Evolutionary conservation across 2,797 vertebrate species (phyloP).

Genomic region (Octomys mimax): DNA sequence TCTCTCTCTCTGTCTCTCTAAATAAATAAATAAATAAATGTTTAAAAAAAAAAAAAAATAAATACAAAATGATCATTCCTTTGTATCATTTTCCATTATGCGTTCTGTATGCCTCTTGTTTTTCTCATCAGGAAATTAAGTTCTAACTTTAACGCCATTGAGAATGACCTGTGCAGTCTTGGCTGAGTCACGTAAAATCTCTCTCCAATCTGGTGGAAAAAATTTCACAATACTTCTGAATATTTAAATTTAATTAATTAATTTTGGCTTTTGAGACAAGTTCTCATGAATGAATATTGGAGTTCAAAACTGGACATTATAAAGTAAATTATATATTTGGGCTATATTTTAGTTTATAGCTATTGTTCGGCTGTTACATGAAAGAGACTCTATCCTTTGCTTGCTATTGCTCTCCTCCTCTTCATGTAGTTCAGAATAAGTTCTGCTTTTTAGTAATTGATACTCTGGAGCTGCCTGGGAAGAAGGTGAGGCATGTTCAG

Average conservation of each 20-base stretch:
- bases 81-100: too few species aligned
- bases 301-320: not conserved
- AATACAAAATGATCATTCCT: too few species aligned
- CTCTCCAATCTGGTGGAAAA: not conserved
- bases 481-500: not conserved
- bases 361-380: not conserved
- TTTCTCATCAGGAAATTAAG: slow-evolving; percentile 46
- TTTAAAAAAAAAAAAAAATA: too few species aligned
- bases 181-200: slow-evolving; percentile 14
- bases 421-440: not conserved
- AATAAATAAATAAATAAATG: too few species aligned
- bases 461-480: not conserved
- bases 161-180: not conserved
- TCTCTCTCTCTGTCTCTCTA: too few species aligned
- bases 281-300: not conserved
- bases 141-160: slow-evolving; percentile 32
- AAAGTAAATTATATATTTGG: slow-evolving; percentile 26
- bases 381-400: not conserved
- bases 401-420: not conserved
- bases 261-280: not conserved
- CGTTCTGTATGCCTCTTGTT: not conserved
- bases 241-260: slow-evolving; percentile 12
- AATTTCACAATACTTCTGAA: slow-evolving; percentile 31
- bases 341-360: not conserved
- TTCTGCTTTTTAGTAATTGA: slow-evolving; percentile 8